Percentiles rank a stretch among this genome's conserved stretches.
Evolutionary conservation across 2,888 invertebrate species (phyloP).

Genomic region (Bhutanitis thaidina): DNA sequence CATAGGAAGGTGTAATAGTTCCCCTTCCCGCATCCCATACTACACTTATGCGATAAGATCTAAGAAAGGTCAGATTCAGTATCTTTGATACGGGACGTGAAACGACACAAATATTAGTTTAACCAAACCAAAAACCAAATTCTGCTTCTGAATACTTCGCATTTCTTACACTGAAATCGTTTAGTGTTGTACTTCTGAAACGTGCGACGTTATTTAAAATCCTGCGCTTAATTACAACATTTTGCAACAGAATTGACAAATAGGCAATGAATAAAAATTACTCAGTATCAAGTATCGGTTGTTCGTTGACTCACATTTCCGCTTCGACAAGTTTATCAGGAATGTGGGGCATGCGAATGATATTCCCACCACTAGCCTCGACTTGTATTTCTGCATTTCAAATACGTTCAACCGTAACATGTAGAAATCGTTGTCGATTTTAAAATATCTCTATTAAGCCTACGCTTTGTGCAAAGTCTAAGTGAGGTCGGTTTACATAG

Average conservation of each 20-base stretch:
- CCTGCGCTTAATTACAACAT: not conserved
- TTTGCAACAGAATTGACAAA: conserved; percentile 7
- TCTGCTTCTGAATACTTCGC: no score
- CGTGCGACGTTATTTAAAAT: no score
- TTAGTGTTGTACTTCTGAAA: no score
- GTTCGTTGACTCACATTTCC: conserved; percentile 62
- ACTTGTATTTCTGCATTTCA: conserved; percentile 36
- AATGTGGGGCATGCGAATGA: conserved; percentile 57
- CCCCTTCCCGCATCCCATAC: no score
- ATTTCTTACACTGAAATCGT: no score
- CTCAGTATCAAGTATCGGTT: conserved; percentile 36
- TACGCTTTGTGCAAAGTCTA: conserved; percentile 6
- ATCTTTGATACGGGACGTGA: no score
- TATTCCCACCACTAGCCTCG: conserved; percentile 49
- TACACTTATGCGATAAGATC: no score
- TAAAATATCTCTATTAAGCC: conserved; percentile 19
- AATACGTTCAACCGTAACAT: conserved; percentile 30
- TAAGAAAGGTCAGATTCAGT: no score
- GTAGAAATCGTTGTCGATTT: conserved; percentile 33
- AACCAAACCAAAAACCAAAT: no score
- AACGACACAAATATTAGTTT: no score
- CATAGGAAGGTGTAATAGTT: not conserved
- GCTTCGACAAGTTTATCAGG: conserved; percentile 64
- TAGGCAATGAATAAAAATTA: conserved; percentile 13
- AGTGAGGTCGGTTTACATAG: not conserved